These are phyloP conservation scores for Sarcoramphus papa DNA, from an alignment of 2,797 vertebrate species.

Conservation along the genomic window DNA sequence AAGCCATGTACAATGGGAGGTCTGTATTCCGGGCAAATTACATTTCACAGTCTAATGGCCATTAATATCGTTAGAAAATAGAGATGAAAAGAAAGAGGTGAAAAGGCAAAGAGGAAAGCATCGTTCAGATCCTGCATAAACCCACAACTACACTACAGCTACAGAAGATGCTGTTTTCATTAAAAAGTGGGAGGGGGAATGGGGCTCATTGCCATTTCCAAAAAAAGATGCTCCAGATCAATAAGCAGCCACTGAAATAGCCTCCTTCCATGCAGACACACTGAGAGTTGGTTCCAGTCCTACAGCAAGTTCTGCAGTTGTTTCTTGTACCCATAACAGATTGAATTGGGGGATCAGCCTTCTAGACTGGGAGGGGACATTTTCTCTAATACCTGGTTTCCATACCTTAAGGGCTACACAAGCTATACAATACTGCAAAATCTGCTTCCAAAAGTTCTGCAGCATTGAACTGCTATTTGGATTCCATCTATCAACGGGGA, in stretches of 20 bases:
- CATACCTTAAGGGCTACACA: not conserved
- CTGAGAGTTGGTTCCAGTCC: not conserved
- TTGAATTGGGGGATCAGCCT: not conserved
- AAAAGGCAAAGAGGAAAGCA: constrained; percentile 29
- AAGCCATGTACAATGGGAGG: constrained; percentile 32
- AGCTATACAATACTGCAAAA: not conserved
- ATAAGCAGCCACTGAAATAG: not conserved
- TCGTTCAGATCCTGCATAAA: not conserved
- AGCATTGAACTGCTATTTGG: not conserved
- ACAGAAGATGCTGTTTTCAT: not conserved
- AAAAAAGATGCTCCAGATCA: not conserved
- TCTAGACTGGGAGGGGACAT: not conserved
- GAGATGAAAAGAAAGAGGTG: constrained; percentile 31
- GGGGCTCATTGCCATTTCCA: not conserved
- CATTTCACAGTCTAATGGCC: constrained; percentile 49
- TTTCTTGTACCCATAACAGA: not conserved
- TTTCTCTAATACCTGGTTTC: not conserved
- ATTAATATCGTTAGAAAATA: constrained; percentile 13
- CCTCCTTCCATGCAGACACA: not conserved
- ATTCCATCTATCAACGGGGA: not conserved
- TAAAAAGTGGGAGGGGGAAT: not conserved
- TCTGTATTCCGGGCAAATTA: constrained; percentile 40
- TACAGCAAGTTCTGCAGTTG: not conserved
- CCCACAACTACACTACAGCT: not conserved
- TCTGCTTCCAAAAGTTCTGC: not conserved